Percentiles rank a stretch among this genome's conserved stretches.
These are phyloP conservation scores for Gallinago solitaria DNA, from an alignment of 2,797 vertebrate species.

Conservation along the genomic window DNA sequence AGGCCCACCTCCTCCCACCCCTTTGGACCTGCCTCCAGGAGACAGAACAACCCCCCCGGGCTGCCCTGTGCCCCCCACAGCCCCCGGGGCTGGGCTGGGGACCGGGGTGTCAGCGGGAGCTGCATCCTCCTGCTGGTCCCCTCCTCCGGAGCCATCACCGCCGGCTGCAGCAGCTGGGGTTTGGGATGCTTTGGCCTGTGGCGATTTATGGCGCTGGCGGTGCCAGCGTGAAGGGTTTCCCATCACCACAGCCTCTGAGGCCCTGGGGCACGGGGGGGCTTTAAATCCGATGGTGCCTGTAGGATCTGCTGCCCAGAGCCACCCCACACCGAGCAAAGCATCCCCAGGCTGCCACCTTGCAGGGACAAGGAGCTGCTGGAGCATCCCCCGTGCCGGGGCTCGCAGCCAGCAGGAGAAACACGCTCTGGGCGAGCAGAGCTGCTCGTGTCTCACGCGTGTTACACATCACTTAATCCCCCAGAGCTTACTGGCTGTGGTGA, in stretches of 20 bases:
- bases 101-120: accelerated
- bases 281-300: background rate
- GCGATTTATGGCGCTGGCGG: background rate
- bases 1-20: background rate
- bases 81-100: background rate
- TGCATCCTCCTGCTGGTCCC: background rate
- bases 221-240: background rate
- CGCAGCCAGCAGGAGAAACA: background rate
- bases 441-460: background rate
- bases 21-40: background rate
- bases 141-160: accelerated
- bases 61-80: background rate
- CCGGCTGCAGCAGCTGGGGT: background rate
- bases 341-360: background rate
- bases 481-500: background rate
- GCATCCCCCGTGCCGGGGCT: background rate
- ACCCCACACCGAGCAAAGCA: background rate
- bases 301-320: background rate
- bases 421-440: background rate
- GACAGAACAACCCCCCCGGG: background rate
- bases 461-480: background rate
- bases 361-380: background rate
- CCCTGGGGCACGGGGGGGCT: background rate
- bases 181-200: background rate
- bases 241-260: background rate